Evolutionary conservation across 2,888 invertebrate genomes (phyloP), one percentile per base, ranked within the genome.

Genomic region (Acrobasis repandana): DNA sequence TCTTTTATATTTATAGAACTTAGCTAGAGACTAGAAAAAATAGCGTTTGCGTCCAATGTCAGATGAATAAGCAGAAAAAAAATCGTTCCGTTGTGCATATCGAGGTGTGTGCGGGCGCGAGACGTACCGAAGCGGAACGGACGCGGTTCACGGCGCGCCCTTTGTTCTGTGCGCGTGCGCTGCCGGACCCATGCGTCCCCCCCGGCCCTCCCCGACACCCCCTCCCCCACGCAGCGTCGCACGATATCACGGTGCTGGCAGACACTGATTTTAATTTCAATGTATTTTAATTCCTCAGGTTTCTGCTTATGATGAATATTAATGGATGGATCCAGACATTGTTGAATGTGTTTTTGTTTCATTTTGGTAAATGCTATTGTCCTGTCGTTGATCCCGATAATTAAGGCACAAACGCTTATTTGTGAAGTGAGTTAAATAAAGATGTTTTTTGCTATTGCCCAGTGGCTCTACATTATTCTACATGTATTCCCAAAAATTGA

Each of bases 91-190:
- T 66, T 72, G 76, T 71, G 78, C 74, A 73, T 69, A 69, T 64
- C 63, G 71, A 71, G 70, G 70, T 65, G 63, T 64, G 61, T 68
- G 66, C 64, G 68, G 66, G 77, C 70, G 74, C 75, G 77, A 67
- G 69, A 73, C 71, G 80, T 76, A 79, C 77, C 88, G 83, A 82
- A 81, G 85, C 91, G 88, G 80, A 84, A 84, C 91, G 72, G 91
- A 85, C 84, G 82, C 88, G 91, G 91, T 92, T 92, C 91, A 92
- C 88, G 88, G 85, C 82, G 77, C 91, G 91, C 92, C 91, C 91
- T 92, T 92, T 92, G 91, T 92, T 91, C 91, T 86, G 87, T 81
- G 86, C 85, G 81, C 78, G 83, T 82, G 80, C 77, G 57, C 61
- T 75, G 79, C 72, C 76, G 78, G 77, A 75, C 81, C 71, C 78